A percentile compares a stretch with the other conserved stretches of the same genome.
Evolutionary conservation across 30 jellyfish, hydroid and myxozoan species (phyloP).

Genomic region (Nemopilema nomurai): DNA sequence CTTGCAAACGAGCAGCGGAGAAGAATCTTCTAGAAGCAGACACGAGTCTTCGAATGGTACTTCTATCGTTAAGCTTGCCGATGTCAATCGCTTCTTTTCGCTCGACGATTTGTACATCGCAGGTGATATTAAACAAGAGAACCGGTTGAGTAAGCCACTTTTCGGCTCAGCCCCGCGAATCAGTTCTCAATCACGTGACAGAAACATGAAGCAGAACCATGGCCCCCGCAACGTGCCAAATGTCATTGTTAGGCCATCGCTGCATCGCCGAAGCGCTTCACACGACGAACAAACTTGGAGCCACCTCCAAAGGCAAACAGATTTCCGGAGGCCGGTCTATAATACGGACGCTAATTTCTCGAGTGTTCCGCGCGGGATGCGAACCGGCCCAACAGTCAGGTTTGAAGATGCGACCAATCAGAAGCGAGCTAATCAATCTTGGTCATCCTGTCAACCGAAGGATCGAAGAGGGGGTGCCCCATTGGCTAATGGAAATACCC

Average conservation of each 20-base stretch:
- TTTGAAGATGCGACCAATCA: constrained; percentile 9
- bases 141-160: constrained; percentile 31
- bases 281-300: constrained; percentile 52
- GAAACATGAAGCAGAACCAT: constrained; percentile 33
- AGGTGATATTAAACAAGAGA: background rate
- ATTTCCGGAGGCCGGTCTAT: constrained; percentile 30
- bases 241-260: background rate
- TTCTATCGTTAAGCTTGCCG: constrained; percentile 3
- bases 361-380: background rate
- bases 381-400: constrained; percentile 32
- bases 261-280: constrained; percentile 48
- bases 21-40: constrained; percentile 1
- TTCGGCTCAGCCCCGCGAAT: constrained; percentile 72
- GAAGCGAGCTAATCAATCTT: background rate
- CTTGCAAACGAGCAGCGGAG: background rate
- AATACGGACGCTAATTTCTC: background rate
- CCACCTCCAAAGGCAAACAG: constrained; percentile 23
- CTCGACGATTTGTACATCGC: background rate
- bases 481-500: constrained; percentile 6
- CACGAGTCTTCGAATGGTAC: background rate
- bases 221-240: constrained; percentile 7
- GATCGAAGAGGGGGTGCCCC: constrained; percentile 7
- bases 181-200: constrained; percentile 8
- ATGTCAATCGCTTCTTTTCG: background rate
- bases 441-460: background rate